Base-by-base conservation (phyloP, 2,888 invertebrate genomes). In the Sinodicranocentrus sp. region DNA sequence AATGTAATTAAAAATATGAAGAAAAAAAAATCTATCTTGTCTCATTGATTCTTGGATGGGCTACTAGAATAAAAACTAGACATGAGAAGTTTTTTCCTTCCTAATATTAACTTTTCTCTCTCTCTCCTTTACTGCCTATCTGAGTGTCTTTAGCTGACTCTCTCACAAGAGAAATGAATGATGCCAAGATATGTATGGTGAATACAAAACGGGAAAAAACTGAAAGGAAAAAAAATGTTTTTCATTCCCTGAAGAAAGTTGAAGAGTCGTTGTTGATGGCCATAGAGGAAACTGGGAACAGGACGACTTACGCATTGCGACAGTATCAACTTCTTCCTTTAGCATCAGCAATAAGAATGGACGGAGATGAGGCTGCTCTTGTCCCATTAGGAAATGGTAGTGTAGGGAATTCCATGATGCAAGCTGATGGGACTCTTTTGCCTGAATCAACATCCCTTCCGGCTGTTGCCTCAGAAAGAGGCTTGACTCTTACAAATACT, bases 281-380 rank as follows among this genome's bases (percentile, higher is more conserved):
- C 5, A 72, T 87, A 75, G 88, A 77, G 75, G 85, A 87, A 75
- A 78, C 77, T 68, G 86, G 85, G 75, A 88, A 88, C 84, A 79
- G 82, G 65, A 88, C 87, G 76, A 86, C 87, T 88, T 88, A 88
- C 88, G 88, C 88, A 88, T 82, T 88, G 88, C 88, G 88, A 88
- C 88, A 88, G 54, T 80, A 80, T 67, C 80, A 73, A 73, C 70
- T 79, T 54, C 44, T 79, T 72, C 79, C 79, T 28, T 15, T 63
- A 52, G 78, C 78, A 59, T 78, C 78, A 28, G 54, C 78, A 70
- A 59, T 78, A 61, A 78, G 59, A 78, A 70, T 78, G 70, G 63
- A 78, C 70, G 72, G 63, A 73, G 80, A 80, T 67, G 80, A 73
- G 67, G 67, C 54, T 65, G 72, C 80, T 54, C 57, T 59, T 44